Conservation (phyloP, 1,140 invertebrate species). For the Tetragonula clypearis region DNA sequence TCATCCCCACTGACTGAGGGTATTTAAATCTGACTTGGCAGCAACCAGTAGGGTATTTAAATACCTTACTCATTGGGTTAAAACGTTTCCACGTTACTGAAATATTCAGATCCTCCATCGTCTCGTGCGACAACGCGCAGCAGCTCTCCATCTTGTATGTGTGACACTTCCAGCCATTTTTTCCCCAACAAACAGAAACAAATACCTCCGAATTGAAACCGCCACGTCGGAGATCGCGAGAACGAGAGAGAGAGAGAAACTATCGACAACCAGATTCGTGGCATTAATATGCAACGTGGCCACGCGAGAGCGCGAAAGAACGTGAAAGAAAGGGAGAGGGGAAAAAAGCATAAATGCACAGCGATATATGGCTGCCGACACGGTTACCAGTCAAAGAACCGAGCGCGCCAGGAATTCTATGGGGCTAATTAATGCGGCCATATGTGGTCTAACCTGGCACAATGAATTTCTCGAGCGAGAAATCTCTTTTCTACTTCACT, state of each 20-base stretch:
- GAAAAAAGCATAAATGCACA: conserved; percentile 2
- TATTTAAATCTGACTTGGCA: too few species aligned
- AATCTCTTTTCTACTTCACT: not conserved
- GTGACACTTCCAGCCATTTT: too few species aligned
- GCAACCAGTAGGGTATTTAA: too few species aligned
- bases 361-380: conserved; percentile 1
- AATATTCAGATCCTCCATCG: too few species aligned
- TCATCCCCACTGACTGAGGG: too few species aligned
- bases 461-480: conserved; percentile 9
- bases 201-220: not conserved
- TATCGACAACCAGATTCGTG: not conserved
- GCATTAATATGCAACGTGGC: not conserved
- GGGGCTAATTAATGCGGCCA: conserved; percentile 16
- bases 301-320: not conserved
- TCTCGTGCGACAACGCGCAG: too few species aligned
- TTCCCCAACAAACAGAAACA: too few species aligned
- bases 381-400: conserved; percentile 12
- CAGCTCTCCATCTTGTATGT: too few species aligned
- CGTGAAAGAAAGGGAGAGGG: not conserved
- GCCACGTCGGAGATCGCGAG: not conserved
- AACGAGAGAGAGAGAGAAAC: not conserved
- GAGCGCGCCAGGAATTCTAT: conserved; percentile 14
- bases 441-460: not conserved
- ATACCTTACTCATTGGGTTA: too few species aligned
- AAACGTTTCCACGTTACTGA: too few species aligned